Conservation (phyloP, 2,888 invertebrate species). For the Drosophila limbata region DNA sequence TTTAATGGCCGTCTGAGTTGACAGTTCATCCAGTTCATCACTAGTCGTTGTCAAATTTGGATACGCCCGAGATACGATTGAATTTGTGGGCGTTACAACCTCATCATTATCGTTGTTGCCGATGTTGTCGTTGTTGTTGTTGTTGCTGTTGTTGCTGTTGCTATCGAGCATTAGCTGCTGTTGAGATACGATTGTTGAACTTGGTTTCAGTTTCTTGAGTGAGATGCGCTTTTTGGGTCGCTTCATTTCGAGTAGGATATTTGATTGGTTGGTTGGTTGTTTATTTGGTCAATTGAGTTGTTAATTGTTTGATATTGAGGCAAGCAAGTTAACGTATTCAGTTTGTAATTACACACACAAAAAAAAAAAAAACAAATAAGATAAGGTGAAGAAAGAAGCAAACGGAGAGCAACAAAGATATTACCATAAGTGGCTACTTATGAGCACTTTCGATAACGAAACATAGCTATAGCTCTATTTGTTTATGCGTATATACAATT, state of each 20-base stretch:
- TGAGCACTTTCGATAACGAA: constrained; percentile 65
- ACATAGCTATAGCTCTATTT: constrained; percentile 64
- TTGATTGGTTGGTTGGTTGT: constrained; percentile 38
- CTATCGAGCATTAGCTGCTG: constrained; percentile 78
- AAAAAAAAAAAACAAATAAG: constrained; percentile 32
- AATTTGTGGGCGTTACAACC: constrained; percentile 54
- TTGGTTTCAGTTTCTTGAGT: constrained; percentile 78
- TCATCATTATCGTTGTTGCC: constrained; percentile 37
- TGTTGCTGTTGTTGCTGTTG: constrained; percentile 47
- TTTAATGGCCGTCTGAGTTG: constrained; percentile 77
- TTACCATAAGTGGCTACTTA: constrained; percentile 77
- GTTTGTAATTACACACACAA: constrained; percentile 48
- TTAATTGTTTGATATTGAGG: constrained; percentile 38
- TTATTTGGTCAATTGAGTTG: constrained; percentile 31
- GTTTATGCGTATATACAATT: constrained; percentile 38
- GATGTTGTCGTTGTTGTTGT: constrained; percentile 46
- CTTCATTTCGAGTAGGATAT: constrained; percentile 59
- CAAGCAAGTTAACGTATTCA: constrained; percentile 57
- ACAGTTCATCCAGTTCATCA: constrained; percentile 77
- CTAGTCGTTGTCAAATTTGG: constrained; percentile 56
- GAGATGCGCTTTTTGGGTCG: constrained; percentile 83
- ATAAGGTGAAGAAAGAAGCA: constrained; percentile 76
- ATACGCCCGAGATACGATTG: constrained; percentile 25
- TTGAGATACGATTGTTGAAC: constrained; percentile 82
- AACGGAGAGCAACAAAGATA: constrained; percentile 80